Conservation (phyloP, 2,797 vertebrate species). For the Orestias chungarensis region DNA sequence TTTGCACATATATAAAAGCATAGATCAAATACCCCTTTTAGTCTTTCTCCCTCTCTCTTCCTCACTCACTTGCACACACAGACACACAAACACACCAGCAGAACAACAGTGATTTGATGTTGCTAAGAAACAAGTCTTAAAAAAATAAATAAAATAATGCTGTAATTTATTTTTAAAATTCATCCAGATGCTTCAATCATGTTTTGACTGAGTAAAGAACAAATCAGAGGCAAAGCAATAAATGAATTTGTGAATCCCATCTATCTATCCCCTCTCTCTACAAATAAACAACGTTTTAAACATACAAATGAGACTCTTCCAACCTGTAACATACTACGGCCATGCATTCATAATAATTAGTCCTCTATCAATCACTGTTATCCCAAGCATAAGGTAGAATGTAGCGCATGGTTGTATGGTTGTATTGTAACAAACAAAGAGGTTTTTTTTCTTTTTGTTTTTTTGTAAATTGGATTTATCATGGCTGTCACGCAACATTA, state of each 20-base stretch:
- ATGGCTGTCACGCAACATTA: conserved; percentile 32
- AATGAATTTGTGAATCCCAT: conserved; percentile 31
- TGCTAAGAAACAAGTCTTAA: conserved; percentile 80
- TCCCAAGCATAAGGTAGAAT: conserved; percentile 52
- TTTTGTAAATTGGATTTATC: conserved; percentile 36
- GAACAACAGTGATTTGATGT: conserved; percentile 77
- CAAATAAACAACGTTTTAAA: conserved; percentile 30
- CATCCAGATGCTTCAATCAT: conserved; percentile 62
- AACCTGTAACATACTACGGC: conserved; percentile 46
- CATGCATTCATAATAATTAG: conserved; percentile 50
- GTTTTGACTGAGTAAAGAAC: conserved; percentile 42
- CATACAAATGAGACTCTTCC: conserved; percentile 27
- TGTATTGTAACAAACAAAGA: conserved; percentile 47
- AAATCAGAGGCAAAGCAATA: conserved; percentile 51
- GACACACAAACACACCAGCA: conserved; percentile 21
- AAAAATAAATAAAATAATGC: conserved; percentile 28
- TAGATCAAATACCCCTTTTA: conserved; percentile 23
- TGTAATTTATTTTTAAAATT: conserved; percentile 74
- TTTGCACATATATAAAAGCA: conserved; percentile 20
- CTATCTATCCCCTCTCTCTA: conserved; percentile 17
- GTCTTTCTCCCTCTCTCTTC: conserved; percentile 5
- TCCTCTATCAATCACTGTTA: conserved; percentile 39
- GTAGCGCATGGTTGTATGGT: conserved; percentile 42
- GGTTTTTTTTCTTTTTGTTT: no score
- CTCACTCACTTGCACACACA: conserved; percentile 19